Evolutionary conservation across 1,140 invertebrate species (phyloP), one percentile per base, ranked within the genome.

Genomic region (Cydia fagiglandana): DNA sequence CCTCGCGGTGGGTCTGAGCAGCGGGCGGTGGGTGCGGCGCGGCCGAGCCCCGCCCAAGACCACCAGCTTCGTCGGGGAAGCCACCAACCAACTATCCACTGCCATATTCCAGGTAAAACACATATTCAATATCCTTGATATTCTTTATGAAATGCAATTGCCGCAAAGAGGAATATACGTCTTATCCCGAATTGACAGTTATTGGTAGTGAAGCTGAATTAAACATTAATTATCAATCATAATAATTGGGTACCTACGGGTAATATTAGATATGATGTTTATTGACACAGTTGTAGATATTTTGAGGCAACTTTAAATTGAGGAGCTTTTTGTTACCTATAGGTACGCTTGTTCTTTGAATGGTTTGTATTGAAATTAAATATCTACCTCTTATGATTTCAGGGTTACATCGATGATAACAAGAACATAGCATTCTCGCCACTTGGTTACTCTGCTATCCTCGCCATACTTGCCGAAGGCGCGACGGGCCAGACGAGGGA

Each of bases 341-440:
- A 41, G 41, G 41, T 9, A 47, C 45, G 45, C 45, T 15, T 47
- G 38, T 41, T 41, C 38, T 41, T 41, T 10, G 9, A 41, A 41
- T 41, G 7, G 38, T 41, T 41, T 41, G 38, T 41, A 47, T 15
- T 45, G 9, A 53, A 53, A 17, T 53, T 74, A 68, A 78, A 64
- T 56, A n/a, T 74, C 24, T 12, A 64, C 66, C 70, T 77, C 73
- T 80, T 74, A 73, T 53, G 68, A 74, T 91, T 93, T 79, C 83
- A 94, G 93, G 91, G 91, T 24, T 93, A 93, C 78, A 93, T 93
- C 5, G 94, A 95, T 64, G 94, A 94, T 79, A 88, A 94, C 28
- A 93, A 91, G 50, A 95, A 95, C 73, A 93, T 94, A 76, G 95
- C 94, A n/a, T 94, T 95, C 75, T 95, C 95, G 2, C 95, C 95